These are phyloP conservation scores for Cephonodes hylas DNA, from an alignment of 2,888 invertebrate genomes.

Conservation along the genomic window DNA sequence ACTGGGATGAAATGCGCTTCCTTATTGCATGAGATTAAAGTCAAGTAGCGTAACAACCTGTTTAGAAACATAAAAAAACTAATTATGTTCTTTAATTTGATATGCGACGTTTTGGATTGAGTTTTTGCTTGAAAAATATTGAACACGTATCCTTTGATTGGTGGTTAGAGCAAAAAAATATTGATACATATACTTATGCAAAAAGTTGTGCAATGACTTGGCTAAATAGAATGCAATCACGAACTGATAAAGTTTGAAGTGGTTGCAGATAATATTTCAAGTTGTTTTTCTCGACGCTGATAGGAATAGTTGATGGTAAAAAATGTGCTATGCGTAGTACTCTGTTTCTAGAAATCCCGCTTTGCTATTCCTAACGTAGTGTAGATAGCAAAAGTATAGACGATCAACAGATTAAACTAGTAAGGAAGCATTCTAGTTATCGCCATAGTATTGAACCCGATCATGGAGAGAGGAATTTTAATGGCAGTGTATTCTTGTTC, in stretches of 20 bases:
- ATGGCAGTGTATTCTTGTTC: conserved; percentile 5
- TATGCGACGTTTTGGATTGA: not conserved
- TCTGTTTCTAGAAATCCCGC: not conserved
- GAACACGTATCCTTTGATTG: not conserved
- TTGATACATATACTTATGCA: not conserved
- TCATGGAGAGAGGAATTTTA: conserved; percentile 13
- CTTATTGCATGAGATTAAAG: conserved; percentile 10
- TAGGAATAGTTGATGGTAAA: conserved; percentile 9
- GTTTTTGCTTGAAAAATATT: not conserved
- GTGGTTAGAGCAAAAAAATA: not conserved
- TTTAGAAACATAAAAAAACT: not conserved
- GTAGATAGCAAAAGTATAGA: conserved; percentile 4
- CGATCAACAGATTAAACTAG: conserved; percentile 1
- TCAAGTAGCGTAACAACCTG: not conserved
- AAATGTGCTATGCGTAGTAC: not conserved
- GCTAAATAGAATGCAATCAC: conserved; percentile 2
- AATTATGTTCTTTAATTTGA: conserved; percentile 8
- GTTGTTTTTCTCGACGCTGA: not conserved
- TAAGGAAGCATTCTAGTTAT: conserved; percentile 19
- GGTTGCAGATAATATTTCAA: not conserved
- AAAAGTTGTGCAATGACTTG: conserved; percentile 1
- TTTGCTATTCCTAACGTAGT: not conserved
- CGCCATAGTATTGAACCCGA: conserved; percentile 24
- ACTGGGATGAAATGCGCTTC: conserved; percentile 7
- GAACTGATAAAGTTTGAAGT: not conserved